phyloP scores from a whole-genome alignment of 2,888 invertebrate genomes.

The Acanthosepion pharaonis region DNA sequence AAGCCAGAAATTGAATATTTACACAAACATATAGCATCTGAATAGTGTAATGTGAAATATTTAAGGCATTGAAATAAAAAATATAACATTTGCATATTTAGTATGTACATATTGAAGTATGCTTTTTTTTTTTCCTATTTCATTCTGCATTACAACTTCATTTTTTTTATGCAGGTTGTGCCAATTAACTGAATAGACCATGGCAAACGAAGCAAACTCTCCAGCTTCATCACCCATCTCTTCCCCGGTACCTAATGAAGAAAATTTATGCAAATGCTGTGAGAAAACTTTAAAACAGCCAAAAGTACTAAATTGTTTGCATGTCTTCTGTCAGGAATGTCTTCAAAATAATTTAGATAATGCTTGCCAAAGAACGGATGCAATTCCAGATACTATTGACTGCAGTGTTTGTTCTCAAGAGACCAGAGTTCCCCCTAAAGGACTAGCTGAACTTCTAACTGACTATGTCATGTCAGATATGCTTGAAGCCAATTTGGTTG shows the following conservation, averaged over 20 bases:
- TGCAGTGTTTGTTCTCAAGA: constrained; percentile 85
- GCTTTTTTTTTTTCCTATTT: not conserved
- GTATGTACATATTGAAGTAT: too few species aligned
- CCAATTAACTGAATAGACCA: constrained; percentile 40
- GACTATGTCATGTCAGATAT: constrained; percentile 86
- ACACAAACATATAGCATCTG: too few species aligned
- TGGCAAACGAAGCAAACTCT: constrained; percentile 45
- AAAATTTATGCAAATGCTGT: constrained; percentile 69
- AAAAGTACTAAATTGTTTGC: constrained; percentile 91
- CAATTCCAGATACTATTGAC: constrained; percentile 63
- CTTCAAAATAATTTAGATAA: constrained; percentile 83
- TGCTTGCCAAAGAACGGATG: constrained; percentile 47
- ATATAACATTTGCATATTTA: too few species aligned
- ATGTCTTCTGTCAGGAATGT: constrained; percentile 95
- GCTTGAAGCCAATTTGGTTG: constrained; percentile 79
- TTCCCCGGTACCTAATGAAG: constrained; percentile 56
- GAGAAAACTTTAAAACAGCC: constrained; percentile 83
- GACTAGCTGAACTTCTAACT: constrained; percentile 84
- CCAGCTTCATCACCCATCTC: constrained; percentile 54
- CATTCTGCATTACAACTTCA: not conserved
- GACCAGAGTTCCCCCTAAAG: constrained; percentile 78
- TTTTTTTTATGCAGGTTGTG: constrained; percentile 40
- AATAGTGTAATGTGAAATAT: too few species aligned
- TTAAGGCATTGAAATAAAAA: too few species aligned
- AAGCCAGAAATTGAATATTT: too few species aligned